A percentile compares a stretch with the other conserved stretches of the same genome.
These are phyloP conservation scores for Sycophila sp. DNA, from an alignment of 1,140 invertebrate genomes.

Conservation along the genomic window DNA sequence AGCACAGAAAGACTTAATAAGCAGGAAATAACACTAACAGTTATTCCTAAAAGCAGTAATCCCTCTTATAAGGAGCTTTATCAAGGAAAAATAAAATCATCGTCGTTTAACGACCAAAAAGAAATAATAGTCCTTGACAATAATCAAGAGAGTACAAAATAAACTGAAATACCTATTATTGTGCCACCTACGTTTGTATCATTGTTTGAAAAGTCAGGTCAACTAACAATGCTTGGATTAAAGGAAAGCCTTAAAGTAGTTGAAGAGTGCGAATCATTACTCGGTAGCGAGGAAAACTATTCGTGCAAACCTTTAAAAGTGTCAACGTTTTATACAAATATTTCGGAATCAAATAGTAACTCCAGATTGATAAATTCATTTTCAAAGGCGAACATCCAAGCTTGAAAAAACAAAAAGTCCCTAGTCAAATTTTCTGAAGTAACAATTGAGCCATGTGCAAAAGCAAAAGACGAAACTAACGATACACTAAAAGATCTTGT, in stretches of 20 bases:
- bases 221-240: constrained; percentile 21
- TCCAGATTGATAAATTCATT: background rate
- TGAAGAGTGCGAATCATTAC: no score
- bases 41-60: constrained; percentile 32
- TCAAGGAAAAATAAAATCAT: background rate
- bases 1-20: constrained; percentile 37
- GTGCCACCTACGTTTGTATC: background rate
- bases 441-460: constrained; percentile 25
- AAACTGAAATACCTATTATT: constrained; percentile 5
- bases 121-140: background rate
- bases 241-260: constrained; percentile 11
- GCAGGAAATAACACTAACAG: constrained; percentile 43
- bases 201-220: constrained; percentile 19
- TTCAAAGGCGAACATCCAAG: background rate
- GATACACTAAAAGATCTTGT: background rate
- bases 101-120: no score
- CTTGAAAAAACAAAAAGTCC: constrained; percentile 4
- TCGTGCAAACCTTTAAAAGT: no score
- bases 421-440: constrained; percentile 32
- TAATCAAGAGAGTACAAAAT: background rate
- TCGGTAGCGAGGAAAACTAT: no score
- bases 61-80: constrained; percentile 4
- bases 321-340: no score
- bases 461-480: background rate
- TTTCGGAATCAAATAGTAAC: background rate